Evolutionary conservation across 2,113 vertebrate species (phyloP), one percentile per base, ranked within the genome.

Genomic region (Misgurnus anguillicaudatus): DNA sequence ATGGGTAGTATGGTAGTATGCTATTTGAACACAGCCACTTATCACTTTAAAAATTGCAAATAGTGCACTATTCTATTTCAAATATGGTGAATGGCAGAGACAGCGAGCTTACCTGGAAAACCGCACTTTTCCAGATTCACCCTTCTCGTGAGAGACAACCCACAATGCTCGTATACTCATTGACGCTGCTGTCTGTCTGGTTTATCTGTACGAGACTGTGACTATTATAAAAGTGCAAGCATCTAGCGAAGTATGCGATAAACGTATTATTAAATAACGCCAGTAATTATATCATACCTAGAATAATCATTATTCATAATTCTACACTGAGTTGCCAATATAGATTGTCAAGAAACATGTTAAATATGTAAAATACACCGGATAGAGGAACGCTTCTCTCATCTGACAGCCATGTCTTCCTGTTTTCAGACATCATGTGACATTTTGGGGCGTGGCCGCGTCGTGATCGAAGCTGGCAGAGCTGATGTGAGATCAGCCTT

Each of bases 101-200:
- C 36, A 61, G 9, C 5, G 14, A 10, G 77, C 85, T 92, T 92
- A 98, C 96, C 94, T 96, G 84, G 95, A 96, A 84, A 96, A 96
- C 17, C 90, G 93, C 75, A 96, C 86, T n/a, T 89, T 83, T 57
- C 86, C 92, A 64, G 88, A 80, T 71, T 91, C 88, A 61, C 90
- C 94, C 6, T 91, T 93, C 42, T 93, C 92, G 31, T 92, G 90
- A 78, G 89, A 87, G 61, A 96, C 53, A 47, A 97, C 88, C 96
- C 95, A 96, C 39, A 97, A 69, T 4, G 94, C 95, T 4, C 95
- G 91, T 61, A 94, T 64, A 78, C 94, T 94, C 96, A 96, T 96
- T 48, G 75, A 70, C 21, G 9, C 63, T 53, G 6, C 17, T 58
- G 9, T 70, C 45, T 64, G 67, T 42, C 47, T 11, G 36, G 3